A percentile compares a stretch with the other conserved stretches of the same genome.
Conservation (phyloP, 2,888 invertebrate species). For the Theodoxus fluviatilis region DNA sequence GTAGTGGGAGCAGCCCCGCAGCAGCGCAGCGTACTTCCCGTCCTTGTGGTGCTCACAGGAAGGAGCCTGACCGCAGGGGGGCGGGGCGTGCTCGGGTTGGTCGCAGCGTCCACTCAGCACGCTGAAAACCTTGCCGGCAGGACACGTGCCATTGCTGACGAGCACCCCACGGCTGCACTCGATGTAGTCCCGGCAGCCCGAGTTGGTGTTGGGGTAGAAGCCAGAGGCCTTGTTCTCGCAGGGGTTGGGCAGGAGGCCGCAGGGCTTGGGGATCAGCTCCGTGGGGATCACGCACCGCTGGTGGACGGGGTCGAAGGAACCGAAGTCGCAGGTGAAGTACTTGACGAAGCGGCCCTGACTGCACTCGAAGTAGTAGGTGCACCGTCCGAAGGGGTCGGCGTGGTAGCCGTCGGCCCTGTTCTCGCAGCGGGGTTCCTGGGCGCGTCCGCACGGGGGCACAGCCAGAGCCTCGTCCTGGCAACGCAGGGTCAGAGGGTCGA, state of each 20-base stretch:
- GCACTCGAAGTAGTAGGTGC: constrained; percentile 41
- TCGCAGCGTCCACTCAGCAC: constrained; percentile 36
- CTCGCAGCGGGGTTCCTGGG: constrained; percentile 33
- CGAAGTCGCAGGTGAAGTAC: constrained; percentile 37
- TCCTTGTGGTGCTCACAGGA: constrained; percentile 32
- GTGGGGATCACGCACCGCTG: constrained; percentile 36
- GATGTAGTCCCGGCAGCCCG: constrained; percentile 33
- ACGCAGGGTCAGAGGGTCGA: constrained; percentile 35
- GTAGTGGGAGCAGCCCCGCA: constrained; percentile 38
- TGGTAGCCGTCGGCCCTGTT: constrained; percentile 36
- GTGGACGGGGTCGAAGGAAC: constrained; percentile 36
- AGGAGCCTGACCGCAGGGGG: constrained; percentile 35
- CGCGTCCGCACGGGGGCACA: constrained; percentile 37
- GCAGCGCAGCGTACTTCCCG: constrained; percentile 35
- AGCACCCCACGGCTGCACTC: constrained; percentile 38
- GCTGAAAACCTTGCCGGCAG: constrained; percentile 34
- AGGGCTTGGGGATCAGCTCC: constrained; percentile 36
- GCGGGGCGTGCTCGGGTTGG: constrained; percentile 31
- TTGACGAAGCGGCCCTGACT: constrained; percentile 30
- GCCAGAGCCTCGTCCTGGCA: constrained; percentile 32
- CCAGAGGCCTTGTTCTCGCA: constrained; percentile 36
- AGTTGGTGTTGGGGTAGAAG: constrained; percentile 30
- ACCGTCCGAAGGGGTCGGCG: constrained; percentile 40
- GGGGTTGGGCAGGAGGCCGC: constrained; percentile 38
- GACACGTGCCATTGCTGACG: constrained; percentile 36